Conservation (phyloP, 2,797 vertebrate species). For the Takifugu rubripes region DNA sequence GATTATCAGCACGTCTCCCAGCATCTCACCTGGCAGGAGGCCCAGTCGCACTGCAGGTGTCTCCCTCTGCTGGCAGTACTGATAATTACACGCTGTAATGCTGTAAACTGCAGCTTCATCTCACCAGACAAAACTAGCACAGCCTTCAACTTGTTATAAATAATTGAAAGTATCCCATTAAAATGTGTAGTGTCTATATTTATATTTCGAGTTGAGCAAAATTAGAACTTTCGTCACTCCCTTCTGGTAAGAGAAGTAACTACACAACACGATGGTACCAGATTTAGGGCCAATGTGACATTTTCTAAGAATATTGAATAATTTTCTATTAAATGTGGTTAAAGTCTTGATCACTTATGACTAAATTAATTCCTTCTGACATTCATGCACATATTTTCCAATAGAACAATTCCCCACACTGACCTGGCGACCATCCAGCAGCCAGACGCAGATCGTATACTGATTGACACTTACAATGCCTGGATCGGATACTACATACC, state of each 20-base stretch:
- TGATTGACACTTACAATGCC: fast-evolving
- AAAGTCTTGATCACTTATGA: too few species aligned
- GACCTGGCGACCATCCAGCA: slow-evolving; percentile 21
- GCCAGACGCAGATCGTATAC: fast-evolving
- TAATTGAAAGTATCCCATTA: too few species aligned
- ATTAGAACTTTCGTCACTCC: not conserved
- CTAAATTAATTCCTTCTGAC: not conserved
- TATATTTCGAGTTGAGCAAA: too few species aligned
- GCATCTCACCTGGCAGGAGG: not conserved
- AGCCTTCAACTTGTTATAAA: too few species aligned
- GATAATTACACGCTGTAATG: too few species aligned
- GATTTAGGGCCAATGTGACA: too few species aligned
- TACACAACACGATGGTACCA: not conserved
- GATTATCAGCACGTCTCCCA: fast-evolving
- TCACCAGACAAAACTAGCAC: too few species aligned
- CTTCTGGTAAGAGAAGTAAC: not conserved
- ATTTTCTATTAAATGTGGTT: too few species aligned
- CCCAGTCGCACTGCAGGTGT: slow-evolving; percentile 14
- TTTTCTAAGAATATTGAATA: too few species aligned
- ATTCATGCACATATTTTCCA: not conserved
- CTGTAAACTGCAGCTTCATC: too few species aligned
- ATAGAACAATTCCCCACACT: fast-evolving
- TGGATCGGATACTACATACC: slow-evolving; percentile 18
- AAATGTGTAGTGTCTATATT: too few species aligned
- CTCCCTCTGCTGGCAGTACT: not conserved